Evolutionary conservation across 2,797 vertebrate species (phyloP).

Genomic region (Rallus crepitans): DNA sequence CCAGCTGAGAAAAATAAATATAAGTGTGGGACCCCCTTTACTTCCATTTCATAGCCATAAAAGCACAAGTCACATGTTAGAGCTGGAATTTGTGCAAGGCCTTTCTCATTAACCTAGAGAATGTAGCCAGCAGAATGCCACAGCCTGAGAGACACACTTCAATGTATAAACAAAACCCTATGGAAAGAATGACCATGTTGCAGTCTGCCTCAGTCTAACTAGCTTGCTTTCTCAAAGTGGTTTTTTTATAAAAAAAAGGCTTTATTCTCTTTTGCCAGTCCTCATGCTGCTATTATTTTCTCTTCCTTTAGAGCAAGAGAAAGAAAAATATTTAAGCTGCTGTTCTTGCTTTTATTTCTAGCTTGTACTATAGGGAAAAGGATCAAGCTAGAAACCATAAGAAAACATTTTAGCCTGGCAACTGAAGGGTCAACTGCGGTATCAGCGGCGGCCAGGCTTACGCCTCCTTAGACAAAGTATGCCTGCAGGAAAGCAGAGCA

Average conservation of each 20-base stretch:
- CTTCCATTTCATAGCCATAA: neutral
- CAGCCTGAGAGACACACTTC: neutral
- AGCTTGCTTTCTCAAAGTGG: neutral
- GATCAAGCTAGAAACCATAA: neutral
- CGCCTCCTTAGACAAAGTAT: neutral
- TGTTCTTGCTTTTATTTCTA: neutral
- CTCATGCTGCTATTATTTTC: neutral
- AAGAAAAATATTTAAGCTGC: neutral
- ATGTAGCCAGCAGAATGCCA: neutral
- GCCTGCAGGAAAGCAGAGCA: neutral
- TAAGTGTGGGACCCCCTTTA: neutral
- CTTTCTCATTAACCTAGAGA: constrained; percentile 33
- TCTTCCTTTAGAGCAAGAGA: neutral
- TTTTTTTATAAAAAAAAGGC: neutral
- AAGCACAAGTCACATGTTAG: neutral
- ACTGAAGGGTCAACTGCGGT: neutral
- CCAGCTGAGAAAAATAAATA: neutral
- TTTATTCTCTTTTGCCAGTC: neutral
- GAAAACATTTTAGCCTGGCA: neutral
- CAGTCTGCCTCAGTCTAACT: neutral
- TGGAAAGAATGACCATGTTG: neutral
- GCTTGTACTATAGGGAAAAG: neutral
- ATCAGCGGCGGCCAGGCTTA: neutral
- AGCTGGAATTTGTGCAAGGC: neutral
- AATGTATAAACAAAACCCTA: constrained; percentile 35